Evolutionary conservation across 2,888 invertebrate species (phyloP).

Genomic region (Stratiomys singularior): DNA sequence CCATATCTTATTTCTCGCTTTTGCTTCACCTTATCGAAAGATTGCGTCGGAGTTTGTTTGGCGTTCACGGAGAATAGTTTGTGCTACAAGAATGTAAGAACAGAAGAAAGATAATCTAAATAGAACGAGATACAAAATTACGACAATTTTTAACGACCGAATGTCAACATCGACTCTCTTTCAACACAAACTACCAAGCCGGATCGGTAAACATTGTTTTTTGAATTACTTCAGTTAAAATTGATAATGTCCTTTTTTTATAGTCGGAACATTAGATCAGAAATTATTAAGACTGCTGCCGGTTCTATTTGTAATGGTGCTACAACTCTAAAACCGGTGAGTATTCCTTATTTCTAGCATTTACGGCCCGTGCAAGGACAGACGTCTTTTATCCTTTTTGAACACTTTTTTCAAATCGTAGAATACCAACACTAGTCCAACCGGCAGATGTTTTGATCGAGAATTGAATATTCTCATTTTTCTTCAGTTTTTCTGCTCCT

Average conservation of each 20-base stretch:
- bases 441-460: constrained; percentile 8
- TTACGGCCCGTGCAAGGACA: neutral
- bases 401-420: neutral
- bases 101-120: neutral
- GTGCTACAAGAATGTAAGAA: neutral
- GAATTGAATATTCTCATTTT: constrained; percentile 3
- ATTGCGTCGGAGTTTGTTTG: constrained; percentile 27
- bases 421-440: neutral
- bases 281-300: neutral
- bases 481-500: neutral
- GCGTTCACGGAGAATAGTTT: neutral
- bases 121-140: neutral
- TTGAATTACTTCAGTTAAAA: no score
- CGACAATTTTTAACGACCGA: neutral
- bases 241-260: neutral
- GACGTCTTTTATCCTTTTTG: neutral
- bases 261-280: neutral
- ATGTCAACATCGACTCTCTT: neutral
- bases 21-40: neutral
- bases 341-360: neutral
- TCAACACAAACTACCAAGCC: neutral
- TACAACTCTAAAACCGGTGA: neutral
- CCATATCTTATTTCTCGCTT: neutral
- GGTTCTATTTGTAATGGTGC: neutral
- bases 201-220: neutral